Percentiles rank a stretch among this genome's conserved stretches.
Evolutionary conservation across 2,888 invertebrate genomes (phyloP).

Genomic region (Eupsilia transversa): DNA sequence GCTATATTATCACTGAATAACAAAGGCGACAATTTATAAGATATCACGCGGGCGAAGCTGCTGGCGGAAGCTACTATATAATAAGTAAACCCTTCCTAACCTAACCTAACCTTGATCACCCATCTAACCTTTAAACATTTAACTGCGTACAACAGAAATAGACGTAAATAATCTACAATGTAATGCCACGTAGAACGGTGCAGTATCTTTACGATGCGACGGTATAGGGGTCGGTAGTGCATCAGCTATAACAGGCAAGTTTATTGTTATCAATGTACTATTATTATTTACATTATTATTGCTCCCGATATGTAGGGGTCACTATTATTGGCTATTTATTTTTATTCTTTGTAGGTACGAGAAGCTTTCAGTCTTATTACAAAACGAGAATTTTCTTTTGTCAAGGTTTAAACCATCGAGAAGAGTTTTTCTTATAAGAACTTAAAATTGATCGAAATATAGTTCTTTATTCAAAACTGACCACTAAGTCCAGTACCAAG

Average conservation of each 20-base stretch:
- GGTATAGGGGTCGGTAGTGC: constrained; percentile 51
- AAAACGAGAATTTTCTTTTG: too few species aligned
- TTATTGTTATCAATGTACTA: constrained; percentile 51
- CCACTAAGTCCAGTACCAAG: too few species aligned
- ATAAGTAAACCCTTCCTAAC: not conserved
- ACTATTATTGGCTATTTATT: constrained; percentile 39
- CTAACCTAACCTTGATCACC: constrained; percentile 1
- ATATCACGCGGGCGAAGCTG: too few species aligned
- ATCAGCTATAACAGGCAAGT: constrained; percentile 46
- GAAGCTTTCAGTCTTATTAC: too few species aligned
- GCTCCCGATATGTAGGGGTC: constrained; percentile 27
- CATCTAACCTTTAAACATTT: constrained; percentile 24
- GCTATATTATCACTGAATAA: too few species aligned
- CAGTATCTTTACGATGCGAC: constrained; percentile 35
- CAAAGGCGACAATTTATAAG: too few species aligned
- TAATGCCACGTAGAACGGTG: constrained; percentile 22
- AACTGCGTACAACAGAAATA: constrained; percentile 27
- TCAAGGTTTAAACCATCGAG: too few species aligned
- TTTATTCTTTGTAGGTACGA: constrained; percentile 13
- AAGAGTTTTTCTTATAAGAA: too few species aligned
- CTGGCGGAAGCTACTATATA: not conserved
- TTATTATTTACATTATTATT: constrained; percentile 51
- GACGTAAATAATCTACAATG: constrained; percentile 35
- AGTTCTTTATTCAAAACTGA: too few species aligned
- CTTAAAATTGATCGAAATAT: too few species aligned